These are phyloP conservation scores for Perca fluviatilis DNA, from an alignment of 2,113 vertebrate genomes.

Conservation along the genomic window DNA sequence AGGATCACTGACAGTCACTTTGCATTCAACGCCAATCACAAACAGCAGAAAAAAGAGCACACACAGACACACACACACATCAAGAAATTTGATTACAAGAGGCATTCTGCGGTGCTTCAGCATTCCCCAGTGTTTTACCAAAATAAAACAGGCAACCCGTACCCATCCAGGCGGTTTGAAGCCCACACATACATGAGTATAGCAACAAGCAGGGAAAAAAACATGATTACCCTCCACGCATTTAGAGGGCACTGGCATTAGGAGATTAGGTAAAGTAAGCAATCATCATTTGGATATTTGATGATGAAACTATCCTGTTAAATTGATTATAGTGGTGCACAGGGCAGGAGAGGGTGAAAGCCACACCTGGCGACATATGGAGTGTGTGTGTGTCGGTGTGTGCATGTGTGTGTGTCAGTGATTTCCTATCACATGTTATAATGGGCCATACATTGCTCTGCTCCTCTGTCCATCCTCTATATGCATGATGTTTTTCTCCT, in stretches of 20 bases:
- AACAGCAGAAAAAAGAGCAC: slow-evolving; percentile 74
- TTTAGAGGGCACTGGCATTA: slow-evolving; percentile 84
- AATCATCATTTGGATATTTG: slow-evolving; percentile 87
- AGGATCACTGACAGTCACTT: slow-evolving; percentile 86
- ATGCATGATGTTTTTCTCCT: slow-evolving; percentile 2
- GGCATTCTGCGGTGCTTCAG: slow-evolving; percentile 74
- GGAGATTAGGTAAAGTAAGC: slow-evolving; percentile 86
- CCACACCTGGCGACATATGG: slow-evolving; percentile 81
- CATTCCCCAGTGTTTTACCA: slow-evolving; percentile 77
- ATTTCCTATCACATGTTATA: slow-evolving; percentile 59
- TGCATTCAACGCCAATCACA: slow-evolving; percentile 86
- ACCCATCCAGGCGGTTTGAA: slow-evolving; percentile 45
- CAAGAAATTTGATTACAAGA: slow-evolving; percentile 81
- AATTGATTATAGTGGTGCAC: slow-evolving; percentile 85
- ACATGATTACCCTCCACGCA: slow-evolving; percentile 74
- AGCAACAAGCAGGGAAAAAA: slow-evolving; percentile 64
- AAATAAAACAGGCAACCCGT: slow-evolving; percentile 69
- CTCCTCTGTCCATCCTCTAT: slow-evolving; percentile 42
- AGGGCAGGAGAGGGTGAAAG: slow-evolving; percentile 74
- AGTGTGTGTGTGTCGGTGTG: slow-evolving; percentile 35
- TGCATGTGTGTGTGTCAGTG: slow-evolving; percentile 7
- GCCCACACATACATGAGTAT: slow-evolving; percentile 47
- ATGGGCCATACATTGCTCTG: slow-evolving; percentile 49
- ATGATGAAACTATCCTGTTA: slow-evolving; percentile 86
- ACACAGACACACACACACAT: slow-evolving; percentile 71